These are phyloP conservation scores for Etheostoma spectabile DNA, from an alignment of 2,113 vertebrate genomes.

Conservation along the genomic window DNA sequence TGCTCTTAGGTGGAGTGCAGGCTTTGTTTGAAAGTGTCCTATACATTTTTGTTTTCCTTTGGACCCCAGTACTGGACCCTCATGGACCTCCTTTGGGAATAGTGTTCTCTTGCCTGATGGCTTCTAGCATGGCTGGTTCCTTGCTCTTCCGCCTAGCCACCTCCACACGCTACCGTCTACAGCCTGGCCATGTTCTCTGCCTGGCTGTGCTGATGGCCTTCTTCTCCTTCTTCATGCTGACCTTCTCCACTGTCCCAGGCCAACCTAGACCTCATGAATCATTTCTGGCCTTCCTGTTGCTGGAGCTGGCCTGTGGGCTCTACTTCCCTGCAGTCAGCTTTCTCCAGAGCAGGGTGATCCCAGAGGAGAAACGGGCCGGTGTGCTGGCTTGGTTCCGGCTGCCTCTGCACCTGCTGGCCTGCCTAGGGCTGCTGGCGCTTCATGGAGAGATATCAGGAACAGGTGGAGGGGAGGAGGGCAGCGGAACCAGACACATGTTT, in stretches of 20 bases:
- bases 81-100: conserved; percentile 91
- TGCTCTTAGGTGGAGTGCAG: conserved; percentile 91
- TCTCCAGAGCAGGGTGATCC: conserved; percentile 90
- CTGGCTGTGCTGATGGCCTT: conserved; percentile 91
- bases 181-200: conserved; percentile 91
- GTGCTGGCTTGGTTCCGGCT: conserved; percentile 93
- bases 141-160: conserved; percentile 90
- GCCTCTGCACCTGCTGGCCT: conserved; percentile 91
- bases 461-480: conserved; percentile 87
- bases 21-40: conserved; percentile 94
- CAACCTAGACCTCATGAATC: conserved; percentile 91
- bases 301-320: conserved; percentile 92
- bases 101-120: conserved; percentile 93
- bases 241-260: conserved; percentile 90
- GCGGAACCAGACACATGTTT: conserved; percentile 93
- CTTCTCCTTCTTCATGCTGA: conserved; percentile 94
- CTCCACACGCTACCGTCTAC: conserved; percentile 88
- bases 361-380: conserved; percentile 87
- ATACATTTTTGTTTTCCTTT: conserved; percentile 95
- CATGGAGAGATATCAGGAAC: conserved; percentile 90
- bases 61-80: conserved; percentile 94
- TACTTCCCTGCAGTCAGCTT: conserved; percentile 96
- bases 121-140: conserved; percentile 91
- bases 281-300: conserved; percentile 92
- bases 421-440: conserved; percentile 90